Base-by-base conservation (phyloP, 2,888 invertebrate species). In the Drosophila picticornis region DNA sequence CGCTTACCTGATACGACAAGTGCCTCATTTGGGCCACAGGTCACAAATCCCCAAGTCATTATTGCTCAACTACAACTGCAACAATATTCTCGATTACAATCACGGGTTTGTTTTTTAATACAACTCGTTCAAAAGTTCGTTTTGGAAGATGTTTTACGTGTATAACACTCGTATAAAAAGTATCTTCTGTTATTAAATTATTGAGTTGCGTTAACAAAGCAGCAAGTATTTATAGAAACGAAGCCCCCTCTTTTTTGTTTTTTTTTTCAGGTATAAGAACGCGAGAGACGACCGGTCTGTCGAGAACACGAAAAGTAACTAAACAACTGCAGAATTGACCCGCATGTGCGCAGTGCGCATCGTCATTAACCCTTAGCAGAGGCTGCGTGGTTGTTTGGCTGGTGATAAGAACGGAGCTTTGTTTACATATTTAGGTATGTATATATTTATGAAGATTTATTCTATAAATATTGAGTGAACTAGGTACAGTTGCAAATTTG, bases 11-110 rank as follows among this genome's bases (percentile, higher is more conserved):
- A 98, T 82, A 98, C 97, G 46, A 98, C 98, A 55, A 98, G 95
- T 53, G 98, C 98, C 94, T 98, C 98, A 93, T 98, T 98, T 34
- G 98, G 98, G 55, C 98, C 98, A 93, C 98, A 98, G 75, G 98
- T 98, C 62, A 98, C 97, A 93, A 98, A 98, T 91, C 98, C 98
- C 96, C 97, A 97, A 90, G 95, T 95, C 96, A 96, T 96, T 63
- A 57, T 65, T 31, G 46, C 22, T 43, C 3, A 57, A 61, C 36
- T 52, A 60, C 51, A 53, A 22, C 58, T 58, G 4, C 11, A 58
- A 55, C 2, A 43, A 58, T 74, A 53, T 36, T 59, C 16, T 46
- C 36, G 40, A 53, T 52, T 48, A 80, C 29, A n/a, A 50, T 56
- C 11, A 52, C 38, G 25, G 29, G 22, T 67, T 70, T 40, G 36